These are phyloP conservation scores for Chloropsis cyanopogon DNA, from an alignment of 2,113 vertebrate species.

Conservation along the genomic window DNA sequence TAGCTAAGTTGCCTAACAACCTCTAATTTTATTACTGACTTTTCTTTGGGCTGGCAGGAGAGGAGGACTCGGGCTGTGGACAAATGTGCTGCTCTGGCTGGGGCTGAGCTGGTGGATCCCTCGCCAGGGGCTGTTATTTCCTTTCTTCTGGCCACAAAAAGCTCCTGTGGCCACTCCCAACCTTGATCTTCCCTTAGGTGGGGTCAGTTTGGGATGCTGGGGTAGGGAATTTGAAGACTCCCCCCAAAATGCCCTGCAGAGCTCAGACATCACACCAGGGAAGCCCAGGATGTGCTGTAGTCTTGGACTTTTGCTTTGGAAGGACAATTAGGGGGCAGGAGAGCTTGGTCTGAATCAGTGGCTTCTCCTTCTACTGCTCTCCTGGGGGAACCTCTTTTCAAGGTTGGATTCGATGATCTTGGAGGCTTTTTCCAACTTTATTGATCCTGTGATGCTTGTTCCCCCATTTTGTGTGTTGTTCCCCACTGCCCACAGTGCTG, in stretches of 20 bases:
- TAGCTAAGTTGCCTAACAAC: not conserved
- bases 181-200: accelerated
- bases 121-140: not conserved
- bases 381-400: not conserved
- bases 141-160: not conserved
- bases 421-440: not conserved
- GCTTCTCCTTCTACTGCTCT: not conserved
- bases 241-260: not conserved
- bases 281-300: no score
- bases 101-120: not conserved
- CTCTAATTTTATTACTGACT: not conserved
- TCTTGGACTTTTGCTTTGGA: not conserved
- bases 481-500: not conserved
- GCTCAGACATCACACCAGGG: not conserved
- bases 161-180: accelerated
- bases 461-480: not conserved
- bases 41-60: not conserved
- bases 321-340: not conserved
- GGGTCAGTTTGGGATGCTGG: not conserved
- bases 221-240: not conserved
- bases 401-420: accelerated
- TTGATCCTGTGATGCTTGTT: not conserved
- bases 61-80: not conserved
- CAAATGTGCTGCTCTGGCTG: not conserved
- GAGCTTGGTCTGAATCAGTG: not conserved